phyloP scores from a whole-genome alignment of 2,113 vertebrate genomes.

The Polypterus senegalus region DNA sequence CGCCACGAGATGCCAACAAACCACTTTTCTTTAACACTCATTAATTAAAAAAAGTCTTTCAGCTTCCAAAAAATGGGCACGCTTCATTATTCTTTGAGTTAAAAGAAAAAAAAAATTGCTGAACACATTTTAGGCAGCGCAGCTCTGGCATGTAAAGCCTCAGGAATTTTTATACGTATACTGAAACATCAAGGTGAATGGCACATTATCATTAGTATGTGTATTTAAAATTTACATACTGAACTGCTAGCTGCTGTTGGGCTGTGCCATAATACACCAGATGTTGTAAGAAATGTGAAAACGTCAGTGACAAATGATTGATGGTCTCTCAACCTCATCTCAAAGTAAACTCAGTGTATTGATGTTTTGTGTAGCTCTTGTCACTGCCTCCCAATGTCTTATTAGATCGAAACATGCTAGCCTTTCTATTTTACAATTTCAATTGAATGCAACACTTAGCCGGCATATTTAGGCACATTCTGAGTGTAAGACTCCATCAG shows the following conservation, averaged over 20 bases:
- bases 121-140: no score
- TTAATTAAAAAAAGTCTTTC: no score
- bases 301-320: constrained; percentile 65
- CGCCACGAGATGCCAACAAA: no score
- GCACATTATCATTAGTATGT: not conserved
- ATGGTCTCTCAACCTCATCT: constrained; percentile 53
- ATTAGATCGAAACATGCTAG: constrained; percentile 55
- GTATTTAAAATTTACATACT: constrained; percentile 26
- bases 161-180: no score
- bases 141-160: no score
- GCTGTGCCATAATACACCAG: constrained; percentile 44
- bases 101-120: no score
- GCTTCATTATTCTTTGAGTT: no score
- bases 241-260: constrained; percentile 31
- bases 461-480: constrained; percentile 43
- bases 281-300: constrained; percentile 59
- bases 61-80: no score
- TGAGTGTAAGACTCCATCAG: constrained; percentile 31
- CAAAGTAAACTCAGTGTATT: constrained; percentile 63
- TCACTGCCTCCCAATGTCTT: constrained; percentile 55
- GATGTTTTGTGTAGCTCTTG: constrained; percentile 47
- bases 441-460: constrained; percentile 47
- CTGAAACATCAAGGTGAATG: no score
- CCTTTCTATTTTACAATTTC: constrained; percentile 44
- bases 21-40: no score